phyloP scores from a whole-genome alignment of 2,113 vertebrate genomes.

The Platysternon megacephalum region DNA sequence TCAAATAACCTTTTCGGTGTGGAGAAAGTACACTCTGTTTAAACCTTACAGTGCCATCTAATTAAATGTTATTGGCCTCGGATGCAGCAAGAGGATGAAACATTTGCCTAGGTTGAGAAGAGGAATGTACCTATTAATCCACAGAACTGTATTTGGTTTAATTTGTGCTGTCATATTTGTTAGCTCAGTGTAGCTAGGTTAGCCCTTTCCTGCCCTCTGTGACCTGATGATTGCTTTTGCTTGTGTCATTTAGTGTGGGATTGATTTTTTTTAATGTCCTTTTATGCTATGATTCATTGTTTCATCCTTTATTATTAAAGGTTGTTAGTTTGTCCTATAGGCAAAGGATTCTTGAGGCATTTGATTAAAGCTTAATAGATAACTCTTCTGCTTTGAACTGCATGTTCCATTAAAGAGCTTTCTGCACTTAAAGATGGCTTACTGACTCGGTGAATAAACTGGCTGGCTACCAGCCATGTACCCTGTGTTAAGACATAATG shows the following conservation, averaged over 20 bases:
- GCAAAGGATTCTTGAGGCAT: background rate
- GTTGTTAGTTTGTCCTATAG: background rate
- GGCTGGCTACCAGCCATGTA: background rate
- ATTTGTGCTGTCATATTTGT: conserved; percentile 5
- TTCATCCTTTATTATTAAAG: background rate
- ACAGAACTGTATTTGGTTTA: background rate
- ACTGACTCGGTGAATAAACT: background rate
- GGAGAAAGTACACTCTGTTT: conserved; percentile 24
- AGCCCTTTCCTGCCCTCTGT: conserved; percentile 34
- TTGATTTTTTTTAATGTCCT: background rate
- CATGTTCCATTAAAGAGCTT: background rate
- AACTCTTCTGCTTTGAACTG: background rate
- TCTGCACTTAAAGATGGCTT: background rate
- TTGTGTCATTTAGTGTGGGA: background rate
- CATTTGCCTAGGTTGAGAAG: background rate
- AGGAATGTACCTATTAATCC: background rate
- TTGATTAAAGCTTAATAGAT: background rate
- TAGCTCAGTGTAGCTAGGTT: conserved; percentile 17
- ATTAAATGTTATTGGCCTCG: background rate
- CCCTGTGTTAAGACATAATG: background rate
- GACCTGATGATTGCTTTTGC: conserved; percentile 15
- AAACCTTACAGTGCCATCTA: conserved; percentile 12
- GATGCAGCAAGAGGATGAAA: background rate
- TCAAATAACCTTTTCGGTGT: conserved; percentile 28
- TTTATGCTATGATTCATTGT: background rate